Evolutionary conservation across 2,888 invertebrate genomes (phyloP).

Genomic region (Rotaria magnacalcarata): DNA sequence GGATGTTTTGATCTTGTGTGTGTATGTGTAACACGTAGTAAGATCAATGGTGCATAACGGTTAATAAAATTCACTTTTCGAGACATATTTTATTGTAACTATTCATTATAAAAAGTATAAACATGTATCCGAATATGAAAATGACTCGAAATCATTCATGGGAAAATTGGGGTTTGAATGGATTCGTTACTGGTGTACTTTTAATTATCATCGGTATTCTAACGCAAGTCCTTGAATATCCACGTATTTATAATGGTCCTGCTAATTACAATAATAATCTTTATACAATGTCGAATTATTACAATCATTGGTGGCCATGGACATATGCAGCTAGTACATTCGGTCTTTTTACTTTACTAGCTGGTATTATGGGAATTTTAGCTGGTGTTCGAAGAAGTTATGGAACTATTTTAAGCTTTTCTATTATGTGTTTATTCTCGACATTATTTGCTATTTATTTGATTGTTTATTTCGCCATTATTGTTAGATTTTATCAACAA

Average conservation of each 20-base stretch:
- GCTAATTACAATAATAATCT: background rate
- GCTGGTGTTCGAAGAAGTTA: background rate
- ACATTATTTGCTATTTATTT: background rate
- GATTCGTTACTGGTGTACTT: background rate
- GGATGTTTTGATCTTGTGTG: background rate
- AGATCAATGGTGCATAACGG: slow-evolving; percentile 25
- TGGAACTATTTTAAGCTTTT: background rate
- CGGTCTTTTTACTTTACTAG: background rate
- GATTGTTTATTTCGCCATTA: slow-evolving; percentile 18
- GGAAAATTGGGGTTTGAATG: background rate
- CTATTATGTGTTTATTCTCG: background rate
- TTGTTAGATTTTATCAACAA: slow-evolving; percentile 9
- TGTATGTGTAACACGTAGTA: background rate
- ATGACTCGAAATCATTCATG: background rate
- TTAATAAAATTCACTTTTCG: background rate
- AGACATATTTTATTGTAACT: background rate
- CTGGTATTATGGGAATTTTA: slow-evolving; percentile 11
- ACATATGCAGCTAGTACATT: slow-evolving; percentile 15
- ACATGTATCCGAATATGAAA: slow-evolving; percentile 23
- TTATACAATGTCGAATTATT: background rate
- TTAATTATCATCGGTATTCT: background rate
- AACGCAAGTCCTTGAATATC: slow-evolving; percentile 21
- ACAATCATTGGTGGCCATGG: slow-evolving; percentile 38
- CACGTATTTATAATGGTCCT: slow-evolving; percentile 27
- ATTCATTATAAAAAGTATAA: background rate